Base-by-base conservation (phyloP, 2,888 invertebrate species). In the Drosophila paracracens region DNA sequence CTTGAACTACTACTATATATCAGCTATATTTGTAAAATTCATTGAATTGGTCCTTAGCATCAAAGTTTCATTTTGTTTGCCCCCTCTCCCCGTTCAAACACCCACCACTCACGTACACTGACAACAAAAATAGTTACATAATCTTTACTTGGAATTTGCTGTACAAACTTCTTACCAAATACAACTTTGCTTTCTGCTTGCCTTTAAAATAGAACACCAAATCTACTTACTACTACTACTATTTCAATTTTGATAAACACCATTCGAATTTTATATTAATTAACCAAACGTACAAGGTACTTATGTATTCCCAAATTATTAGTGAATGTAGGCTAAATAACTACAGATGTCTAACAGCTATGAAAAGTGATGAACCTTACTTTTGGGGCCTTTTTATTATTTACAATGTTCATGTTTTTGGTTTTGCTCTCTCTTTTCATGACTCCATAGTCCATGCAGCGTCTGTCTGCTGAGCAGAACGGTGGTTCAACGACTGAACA, bases 371-470 rank as follows among this genome's bases (percentile, higher is more conserved):
- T 56, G 2, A 13, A 16, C 2, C 13, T 8, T 29, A 33, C 6
- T 10, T 35, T 18, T 40, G 36, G 16, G 16, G 4, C 5, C 1
- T 25, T 2, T 21, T 21, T 7, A 4, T 46, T 33, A 48, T 61
- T 33, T 48, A 33, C 61, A 63, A 66, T 67, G 25, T 38, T 33
- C 18, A 43, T 36, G 38, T 25, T 38, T 63, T 29, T 60, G 68
- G 53, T 80, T 71, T 16, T 58, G 38, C 52, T 74, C 48, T 85
- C 62, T 85, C 62, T 53, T 86, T 84, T 83, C 71, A 81, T 81
- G 60, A 46, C 18, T 21, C 35, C 11, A 79, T 54, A 96, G 94
- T 96, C 96, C 69, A 96, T 96, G 96, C 96, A 96, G 94, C 94
- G 96, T 92, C 94, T 96, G 88, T 94, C 95, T 91, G 93, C 95